Evolutionary conservation across 2,113 vertebrate genomes (phyloP).

Genomic region (Brachyhypopomus occidentalis): DNA sequence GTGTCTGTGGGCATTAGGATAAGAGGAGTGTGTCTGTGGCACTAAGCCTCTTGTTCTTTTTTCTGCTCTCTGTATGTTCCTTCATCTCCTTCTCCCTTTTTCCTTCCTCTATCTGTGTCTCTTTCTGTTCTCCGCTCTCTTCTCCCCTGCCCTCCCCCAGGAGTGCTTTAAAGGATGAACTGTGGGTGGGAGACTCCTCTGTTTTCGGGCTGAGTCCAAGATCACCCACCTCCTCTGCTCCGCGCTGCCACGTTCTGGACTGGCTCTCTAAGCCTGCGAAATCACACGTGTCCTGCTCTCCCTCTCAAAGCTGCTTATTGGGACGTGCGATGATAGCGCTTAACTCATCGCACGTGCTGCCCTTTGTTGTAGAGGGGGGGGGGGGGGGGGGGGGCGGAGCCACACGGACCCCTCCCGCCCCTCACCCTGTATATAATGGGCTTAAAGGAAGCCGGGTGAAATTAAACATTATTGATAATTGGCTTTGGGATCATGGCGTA

Average conservation of each 20-base stretch:
- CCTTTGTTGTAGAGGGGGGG: conserved; percentile 55
- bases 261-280: conserved; percentile 41
- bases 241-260: conserved; percentile 25
- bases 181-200: not conserved
- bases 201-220: conserved; percentile 1
- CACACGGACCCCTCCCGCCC: conserved; percentile 30
- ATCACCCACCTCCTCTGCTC: conserved; percentile 9
- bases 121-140: not conserved
- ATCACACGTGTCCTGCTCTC: conserved; percentile 47
- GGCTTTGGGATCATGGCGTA: conserved; percentile 70
- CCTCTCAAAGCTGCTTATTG: conserved; percentile 52
- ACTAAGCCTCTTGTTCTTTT: conserved; percentile 45
- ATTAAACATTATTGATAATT: conserved; percentile 80
- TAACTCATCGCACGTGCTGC: conserved; percentile 56
- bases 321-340: conserved; percentile 48
- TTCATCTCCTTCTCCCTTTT: not conserved
- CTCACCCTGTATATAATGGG: conserved; percentile 61
- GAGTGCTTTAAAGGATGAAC: conserved; percentile 14
- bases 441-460: conserved; percentile 66
- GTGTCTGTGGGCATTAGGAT: conserved; percentile 40
- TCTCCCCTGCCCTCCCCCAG: not conserved
- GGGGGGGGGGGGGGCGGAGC: conserved; percentile 9
- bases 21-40: conserved; percentile 36
- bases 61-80: not conserved
- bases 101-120: not conserved